Evolutionary conservation across 2,797 vertebrate species (phyloP).

Genomic region (Enteromius argenteus): DNA sequence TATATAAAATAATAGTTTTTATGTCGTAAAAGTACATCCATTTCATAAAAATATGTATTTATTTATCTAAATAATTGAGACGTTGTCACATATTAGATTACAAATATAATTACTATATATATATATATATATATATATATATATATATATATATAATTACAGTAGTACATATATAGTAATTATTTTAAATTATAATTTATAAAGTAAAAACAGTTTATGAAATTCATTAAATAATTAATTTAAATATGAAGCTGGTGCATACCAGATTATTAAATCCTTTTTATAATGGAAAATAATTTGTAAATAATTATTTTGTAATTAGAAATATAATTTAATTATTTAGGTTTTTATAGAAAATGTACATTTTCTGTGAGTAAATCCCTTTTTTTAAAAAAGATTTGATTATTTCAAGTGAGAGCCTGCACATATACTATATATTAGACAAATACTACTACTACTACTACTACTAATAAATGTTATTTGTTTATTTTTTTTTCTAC

Average conservation of each 20-base stretch:
- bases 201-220: not conserved
- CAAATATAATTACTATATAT: too few relatives aligned
- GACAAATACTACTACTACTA: not conserved
- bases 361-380: not conserved
- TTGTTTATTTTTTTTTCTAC: not conserved
- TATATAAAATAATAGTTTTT: not conserved
- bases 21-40: not conserved
- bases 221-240: not conserved
- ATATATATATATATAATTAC: too few relatives aligned
- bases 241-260: not conserved
- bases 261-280: not conserved
- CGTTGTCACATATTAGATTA: too few relatives aligned
- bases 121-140: too few relatives aligned
- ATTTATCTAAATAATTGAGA: not conserved
- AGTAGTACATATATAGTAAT: too few relatives aligned
- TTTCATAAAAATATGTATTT: not conserved
- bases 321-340: not conserved
- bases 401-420: not conserved
- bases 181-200: not conserved
- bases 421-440: not conserved
- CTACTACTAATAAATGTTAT: too few relatives aligned
- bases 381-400: not conserved
- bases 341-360: not conserved
- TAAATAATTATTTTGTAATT: not conserved
- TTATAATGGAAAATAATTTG: too few relatives aligned